Base-by-base conservation (phyloP, 2,113 vertebrate genomes). In the Rhinichthys klamathensis region DNA sequence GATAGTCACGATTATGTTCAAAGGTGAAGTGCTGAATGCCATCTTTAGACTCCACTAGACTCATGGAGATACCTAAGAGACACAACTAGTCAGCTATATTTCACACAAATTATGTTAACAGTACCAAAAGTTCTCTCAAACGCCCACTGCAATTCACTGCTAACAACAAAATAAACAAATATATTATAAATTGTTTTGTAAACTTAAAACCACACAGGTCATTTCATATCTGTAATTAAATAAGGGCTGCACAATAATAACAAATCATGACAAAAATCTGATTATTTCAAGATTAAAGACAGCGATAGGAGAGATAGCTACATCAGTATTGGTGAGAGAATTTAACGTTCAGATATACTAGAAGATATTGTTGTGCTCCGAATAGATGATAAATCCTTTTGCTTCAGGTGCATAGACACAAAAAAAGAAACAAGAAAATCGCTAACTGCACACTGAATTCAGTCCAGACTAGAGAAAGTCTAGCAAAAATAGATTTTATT, bases 1-100 rank as follows among this genome's bases (percentile, higher is more conserved):
- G 98, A 91, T 99, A 99, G 75, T 99, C 97, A 1, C 97, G 95
- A 6, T 92, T 95, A 88, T 99, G 98, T 90, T 99, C 97, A 10
- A 99, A 99, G 0, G 96, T 93, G 77, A 99, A 99, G 91, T 92
- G 92, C 63, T 97, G 98, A 49, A 95, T 87, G 0, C 96, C 96
- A 0, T 95, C 95, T 80, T 92, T 95, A 9, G 96, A 95, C 88
- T 99, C 95, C 87, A 97, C 74, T 84, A 98, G 94, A 46, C 92
- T 92, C 98, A 99, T 99, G 3, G 96, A 93, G 32, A 99, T 95
- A 85, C 98, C 98, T 99, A 38, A 41, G 16, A 80, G 18, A 63
- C 4, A 23, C 8, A 73, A 32, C 0, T 9, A 70, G 4, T 56
- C 1, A 77, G 5, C 18, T 78, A 12, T 15, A 58, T 35, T 58